These are phyloP conservation scores for Drosophila vallismaia DNA, from an alignment of 2,888 invertebrate species.

Conservation along the genomic window DNA sequence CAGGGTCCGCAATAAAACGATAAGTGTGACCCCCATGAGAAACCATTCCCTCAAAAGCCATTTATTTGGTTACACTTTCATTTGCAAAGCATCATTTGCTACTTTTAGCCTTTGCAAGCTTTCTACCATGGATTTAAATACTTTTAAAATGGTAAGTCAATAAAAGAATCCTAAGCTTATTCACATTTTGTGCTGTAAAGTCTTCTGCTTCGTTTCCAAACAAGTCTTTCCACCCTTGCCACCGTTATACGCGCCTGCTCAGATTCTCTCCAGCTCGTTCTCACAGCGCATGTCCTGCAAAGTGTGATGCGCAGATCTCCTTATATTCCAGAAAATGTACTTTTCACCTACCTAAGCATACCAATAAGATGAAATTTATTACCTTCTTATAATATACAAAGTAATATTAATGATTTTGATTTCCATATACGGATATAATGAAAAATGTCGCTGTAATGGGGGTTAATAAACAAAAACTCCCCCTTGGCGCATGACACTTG, in stretches of 20 bases:
- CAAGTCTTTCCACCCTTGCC: constrained; percentile 40
- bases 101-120: background rate
- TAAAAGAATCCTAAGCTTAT: background rate
- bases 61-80: background rate
- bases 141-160: background rate
- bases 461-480: constrained; percentile 53
- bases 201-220: constrained; percentile 65
- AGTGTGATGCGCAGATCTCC: constrained; percentile 76
- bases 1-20: background rate
- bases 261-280: constrained; percentile 14
- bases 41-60: background rate
- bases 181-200: constrained; percentile 42
- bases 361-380: background rate
- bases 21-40: background rate
- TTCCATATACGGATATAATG: background rate
- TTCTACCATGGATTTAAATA: background rate
- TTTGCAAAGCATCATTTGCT: background rate
- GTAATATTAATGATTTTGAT: background rate
- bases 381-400: background rate
- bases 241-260: constrained; percentile 40
- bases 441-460: constrained; percentile 19
- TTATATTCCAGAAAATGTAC: constrained; percentile 33
- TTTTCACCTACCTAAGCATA: background rate
- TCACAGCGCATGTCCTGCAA: constrained; percentile 71
- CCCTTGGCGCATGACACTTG: constrained; percentile 62